phyloP scores from a whole-genome alignment of 2,113 vertebrate genomes.

The Prietella phreatophila region DNA sequence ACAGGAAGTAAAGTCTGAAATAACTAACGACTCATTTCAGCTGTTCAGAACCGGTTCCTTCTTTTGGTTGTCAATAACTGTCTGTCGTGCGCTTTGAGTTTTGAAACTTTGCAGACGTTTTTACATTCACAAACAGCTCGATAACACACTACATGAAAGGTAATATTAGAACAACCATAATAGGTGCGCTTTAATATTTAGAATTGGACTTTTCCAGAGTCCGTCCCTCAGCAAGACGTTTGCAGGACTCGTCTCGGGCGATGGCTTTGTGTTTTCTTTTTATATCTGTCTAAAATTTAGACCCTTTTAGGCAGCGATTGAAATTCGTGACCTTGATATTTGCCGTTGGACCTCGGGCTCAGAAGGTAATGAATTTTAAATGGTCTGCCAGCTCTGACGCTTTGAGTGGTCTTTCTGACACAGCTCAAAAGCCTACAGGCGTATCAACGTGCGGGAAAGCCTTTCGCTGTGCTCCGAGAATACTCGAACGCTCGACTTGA shows the following conservation, averaged over 20 bases:
- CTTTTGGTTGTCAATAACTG: too few relatives aligned
- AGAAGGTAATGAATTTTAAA: conserved; percentile 56
- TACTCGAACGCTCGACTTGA: conserved; percentile 24
- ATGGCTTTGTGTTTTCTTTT: neutral
- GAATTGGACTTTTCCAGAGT: neutral
- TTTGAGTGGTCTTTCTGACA: conserved; percentile 46
- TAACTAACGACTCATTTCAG: too few relatives aligned
- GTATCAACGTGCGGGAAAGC: conserved; percentile 39
- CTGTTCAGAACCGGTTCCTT: too few relatives aligned
- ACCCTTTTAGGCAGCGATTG: conserved; percentile 46
- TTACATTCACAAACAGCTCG: too few relatives aligned
- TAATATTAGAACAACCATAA: too few relatives aligned
- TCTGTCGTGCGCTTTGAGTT: too few relatives aligned
- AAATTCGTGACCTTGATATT: conserved; percentile 56
- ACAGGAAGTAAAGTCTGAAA: too few relatives aligned
- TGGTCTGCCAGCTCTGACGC: conserved; percentile 40
- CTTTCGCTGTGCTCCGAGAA: conserved; percentile 28
- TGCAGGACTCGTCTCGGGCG: neutral
- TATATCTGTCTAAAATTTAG: conserved; percentile 31
- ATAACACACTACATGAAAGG: too few relatives aligned
- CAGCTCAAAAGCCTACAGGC: conserved; percentile 45
- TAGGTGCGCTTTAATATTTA: neutral
- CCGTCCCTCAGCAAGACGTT: neutral
- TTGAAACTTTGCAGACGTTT: too few relatives aligned
- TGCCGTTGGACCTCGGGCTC: conserved; percentile 32